Percentiles rank a stretch among this genome's conserved stretches.
Evolutionary conservation across 2,113 vertebrate species (phyloP).

Genomic region (Xyliphius kryptos): DNA sequence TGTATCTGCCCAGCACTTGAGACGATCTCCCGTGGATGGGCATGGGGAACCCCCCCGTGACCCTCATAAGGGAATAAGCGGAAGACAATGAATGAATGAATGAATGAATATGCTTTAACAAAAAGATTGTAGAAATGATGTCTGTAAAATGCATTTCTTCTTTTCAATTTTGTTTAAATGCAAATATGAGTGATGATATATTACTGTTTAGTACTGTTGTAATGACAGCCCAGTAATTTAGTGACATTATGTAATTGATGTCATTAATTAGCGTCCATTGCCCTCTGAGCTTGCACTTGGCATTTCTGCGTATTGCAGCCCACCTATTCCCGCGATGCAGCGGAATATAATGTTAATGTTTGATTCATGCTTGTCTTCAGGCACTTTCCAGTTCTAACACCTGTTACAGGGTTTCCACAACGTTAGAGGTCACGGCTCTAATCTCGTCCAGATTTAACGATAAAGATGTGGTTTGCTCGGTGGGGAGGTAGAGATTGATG

Average conservation of each 20-base stretch:
- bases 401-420: constrained; percentile 50
- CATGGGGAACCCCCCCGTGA: too few relatives aligned
- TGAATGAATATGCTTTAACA: too few relatives aligned
- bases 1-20: too few relatives aligned
- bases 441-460: constrained; percentile 64
- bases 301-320: constrained; percentile 22
- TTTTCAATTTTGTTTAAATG: constrained; percentile 35
- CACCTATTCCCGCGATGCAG: constrained; percentile 31
- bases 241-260: constrained; percentile 45
- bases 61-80: too few relatives aligned
- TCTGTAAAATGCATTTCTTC: constrained; percentile 26
- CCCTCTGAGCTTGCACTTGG: constrained; percentile 31
- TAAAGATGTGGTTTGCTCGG: constrained; percentile 45
- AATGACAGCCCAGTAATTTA: constrained; percentile 41
- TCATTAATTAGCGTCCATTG: constrained; percentile 38
- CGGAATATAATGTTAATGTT: constrained; percentile 16
- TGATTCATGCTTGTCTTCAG: constrained; percentile 30
- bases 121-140: constrained; percentile 28
- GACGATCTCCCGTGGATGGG: too few relatives aligned
- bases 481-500: constrained; percentile 64
- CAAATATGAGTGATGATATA: constrained; percentile 39
- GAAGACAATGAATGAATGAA: too few relatives aligned
- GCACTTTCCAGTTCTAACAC: constrained; percentile 37
- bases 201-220: constrained; percentile 40
- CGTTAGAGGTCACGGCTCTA: constrained; percentile 65